These are phyloP conservation scores for Rhaphigaster nebulosa DNA, from an alignment of 2,888 invertebrate species.

Conservation along the genomic window DNA sequence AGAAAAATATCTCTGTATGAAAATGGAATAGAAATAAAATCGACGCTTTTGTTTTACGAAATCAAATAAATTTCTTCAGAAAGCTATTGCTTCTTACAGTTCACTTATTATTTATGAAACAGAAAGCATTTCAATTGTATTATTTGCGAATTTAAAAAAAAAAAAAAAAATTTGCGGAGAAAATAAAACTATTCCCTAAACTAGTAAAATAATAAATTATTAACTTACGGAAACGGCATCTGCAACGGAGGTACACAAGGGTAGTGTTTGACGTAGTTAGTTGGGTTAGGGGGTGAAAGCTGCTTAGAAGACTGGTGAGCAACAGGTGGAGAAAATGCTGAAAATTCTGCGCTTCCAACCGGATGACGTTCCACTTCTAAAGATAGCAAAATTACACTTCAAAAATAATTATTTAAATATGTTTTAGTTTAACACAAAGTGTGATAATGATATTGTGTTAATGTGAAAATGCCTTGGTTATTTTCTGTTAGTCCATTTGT, in stretches of 20 bases:
- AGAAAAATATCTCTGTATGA: too few species aligned
- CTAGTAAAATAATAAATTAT: background rate
- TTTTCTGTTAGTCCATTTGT: too few species aligned
- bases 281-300: slow-evolving; percentile 59
- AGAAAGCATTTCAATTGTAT: too few species aligned
- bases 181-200: background rate
- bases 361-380: slow-evolving; percentile 50
- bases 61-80: too few species aligned
- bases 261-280: slow-evolving; percentile 61
- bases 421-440: background rate
- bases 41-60: too few species aligned
- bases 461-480: too few species aligned
- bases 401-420: background rate
- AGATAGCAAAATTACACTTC: too few species aligned
- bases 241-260: slow-evolving; percentile 63
- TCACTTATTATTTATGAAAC: too few species aligned
- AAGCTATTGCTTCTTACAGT: too few species aligned
- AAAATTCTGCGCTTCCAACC: slow-evolving; percentile 53
- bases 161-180: background rate
- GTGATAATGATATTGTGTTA: too few species aligned
- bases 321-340: slow-evolving; percentile 63
- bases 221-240: slow-evolving; percentile 57
- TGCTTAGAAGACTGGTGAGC: slow-evolving; percentile 62
- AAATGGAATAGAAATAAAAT: too few species aligned
- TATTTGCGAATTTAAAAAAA: too few species aligned